A percentile compares a stretch with the other conserved stretches of the same genome.
Evolutionary conservation across 2,113 vertebrate genomes (phyloP).

Genomic region (Tenebrosternarchus preto): DNA sequence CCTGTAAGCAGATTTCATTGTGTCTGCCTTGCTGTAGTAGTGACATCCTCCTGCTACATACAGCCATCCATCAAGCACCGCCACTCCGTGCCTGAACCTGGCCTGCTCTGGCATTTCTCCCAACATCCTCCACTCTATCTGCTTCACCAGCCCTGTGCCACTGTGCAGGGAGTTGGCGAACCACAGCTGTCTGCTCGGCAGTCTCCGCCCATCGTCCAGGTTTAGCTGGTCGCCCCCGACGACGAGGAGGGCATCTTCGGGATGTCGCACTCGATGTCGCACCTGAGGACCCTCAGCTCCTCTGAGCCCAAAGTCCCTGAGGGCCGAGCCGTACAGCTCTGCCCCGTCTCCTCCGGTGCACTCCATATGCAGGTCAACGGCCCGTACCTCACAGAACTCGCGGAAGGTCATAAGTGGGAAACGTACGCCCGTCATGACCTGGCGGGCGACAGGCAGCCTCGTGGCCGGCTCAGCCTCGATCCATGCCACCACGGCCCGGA

Average conservation of each 20-base stretch:
- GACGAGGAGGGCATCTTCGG: conserved; percentile 78
- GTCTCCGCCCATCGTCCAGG: conserved; percentile 71
- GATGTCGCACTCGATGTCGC: conserved; percentile 72
- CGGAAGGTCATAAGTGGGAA: conserved; percentile 88
- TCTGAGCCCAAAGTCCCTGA: conserved; percentile 67
- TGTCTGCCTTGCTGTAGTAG: conserved; percentile 79
- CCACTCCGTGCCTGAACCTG: conserved; percentile 83
- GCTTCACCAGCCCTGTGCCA: conserved; percentile 81
- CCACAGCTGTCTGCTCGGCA: conserved; percentile 80
- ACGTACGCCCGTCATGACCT: conserved; percentile 79
- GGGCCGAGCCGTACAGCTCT: conserved; percentile 69
- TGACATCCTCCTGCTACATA: conserved; percentile 86
- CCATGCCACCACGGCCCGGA: conserved; percentile 82
- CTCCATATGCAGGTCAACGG: conserved; percentile 74
- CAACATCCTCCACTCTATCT: conserved; percentile 84
- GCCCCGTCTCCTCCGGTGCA: conserved; percentile 59
- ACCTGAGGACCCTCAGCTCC: conserved; percentile 56
- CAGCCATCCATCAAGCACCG: conserved; percentile 70
- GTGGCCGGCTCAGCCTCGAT: conserved; percentile 72
- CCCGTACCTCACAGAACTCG: conserved; percentile 83
- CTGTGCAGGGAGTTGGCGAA: conserved; percentile 81
- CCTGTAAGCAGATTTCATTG: conserved; percentile 86
- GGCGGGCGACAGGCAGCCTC: conserved; percentile 69
- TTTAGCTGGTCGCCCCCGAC: conserved; percentile 83
- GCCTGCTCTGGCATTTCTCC: conserved; percentile 79